Conservation (phyloP, 2,888 invertebrate species). For the Dicyrtomina minuta region DNA sequence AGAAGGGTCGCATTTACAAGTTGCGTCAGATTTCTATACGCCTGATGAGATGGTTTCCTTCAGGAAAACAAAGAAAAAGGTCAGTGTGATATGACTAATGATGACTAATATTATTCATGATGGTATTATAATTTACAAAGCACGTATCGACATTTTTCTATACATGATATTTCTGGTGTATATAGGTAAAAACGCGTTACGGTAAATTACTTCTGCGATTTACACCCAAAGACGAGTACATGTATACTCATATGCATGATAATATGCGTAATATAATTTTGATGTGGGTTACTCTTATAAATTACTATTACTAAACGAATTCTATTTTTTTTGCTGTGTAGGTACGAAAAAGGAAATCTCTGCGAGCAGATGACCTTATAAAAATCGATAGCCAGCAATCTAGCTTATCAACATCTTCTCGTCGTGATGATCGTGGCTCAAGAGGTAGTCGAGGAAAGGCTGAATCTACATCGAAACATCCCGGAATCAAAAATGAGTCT, state of each 20-base stretch:
- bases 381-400: conserved; percentile 54
- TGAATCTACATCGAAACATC: background rate
- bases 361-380: conserved; percentile 74
- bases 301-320: too few species aligned
- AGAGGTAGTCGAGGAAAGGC: background rate
- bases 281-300: too few species aligned
- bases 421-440: conserved; percentile 5
- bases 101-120: conserved; percentile 51
- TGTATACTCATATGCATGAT: too few species aligned
- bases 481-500: conserved; percentile 60
- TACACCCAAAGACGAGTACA: too few species aligned
- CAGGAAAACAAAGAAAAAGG: conserved; percentile 81
- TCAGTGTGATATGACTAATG: conserved; percentile 55
- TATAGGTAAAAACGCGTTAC: background rate
- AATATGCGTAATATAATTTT: too few species aligned
- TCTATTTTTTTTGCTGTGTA: too few species aligned
- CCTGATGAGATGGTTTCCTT: conserved; percentile 80
- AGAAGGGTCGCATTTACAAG: conserved; percentile 65
- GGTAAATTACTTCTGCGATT: background rate
- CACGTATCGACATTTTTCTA: background rate
- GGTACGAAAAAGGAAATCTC: conserved; percentile 61
- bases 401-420: background rate
- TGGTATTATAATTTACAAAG: too few species aligned
- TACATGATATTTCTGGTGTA: background rate
- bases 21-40: conserved; percentile 87